Evolutionary conservation across 2,113 vertebrate species (phyloP).

Genomic region (Oryzias curvinotus): DNA sequence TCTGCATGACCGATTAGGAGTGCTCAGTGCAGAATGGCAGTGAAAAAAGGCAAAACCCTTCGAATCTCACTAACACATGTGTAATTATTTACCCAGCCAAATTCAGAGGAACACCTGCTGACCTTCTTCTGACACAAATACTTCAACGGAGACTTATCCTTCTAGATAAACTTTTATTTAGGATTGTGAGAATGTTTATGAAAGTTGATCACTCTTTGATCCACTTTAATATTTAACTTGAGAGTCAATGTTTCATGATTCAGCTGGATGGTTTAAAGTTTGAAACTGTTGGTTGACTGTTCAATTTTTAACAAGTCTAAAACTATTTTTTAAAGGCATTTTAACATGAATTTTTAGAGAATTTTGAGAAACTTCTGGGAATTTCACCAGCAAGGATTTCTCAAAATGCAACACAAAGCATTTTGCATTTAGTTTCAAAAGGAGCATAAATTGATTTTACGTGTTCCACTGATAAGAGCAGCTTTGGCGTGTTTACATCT

Average conservation of each 20-base stretch:
- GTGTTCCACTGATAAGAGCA: no score
- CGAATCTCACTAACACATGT: constrained; percentile 35
- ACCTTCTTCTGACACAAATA: constrained; percentile 22
- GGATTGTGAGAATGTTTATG: no score
- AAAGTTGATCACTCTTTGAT: neutral
- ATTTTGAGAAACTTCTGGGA: no score
- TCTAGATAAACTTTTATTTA: no score
- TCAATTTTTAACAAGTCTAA: neutral
- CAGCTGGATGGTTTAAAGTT: neutral
- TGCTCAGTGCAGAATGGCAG: constrained; percentile 55
- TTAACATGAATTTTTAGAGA: no score
- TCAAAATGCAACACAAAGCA: no score
- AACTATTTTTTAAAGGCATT: neutral
- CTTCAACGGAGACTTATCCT: neutral
- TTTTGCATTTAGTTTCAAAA: no score
- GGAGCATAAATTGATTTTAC: no score
- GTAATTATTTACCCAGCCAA: constrained; percentile 76
- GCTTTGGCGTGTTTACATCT: neutral
- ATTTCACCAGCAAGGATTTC: no score
- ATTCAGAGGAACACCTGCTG: constrained; percentile 10
- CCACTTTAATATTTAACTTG: neutral
- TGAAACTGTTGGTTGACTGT: neutral
- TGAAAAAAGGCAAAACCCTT: constrained; percentile 10
- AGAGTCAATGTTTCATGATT: neutral
- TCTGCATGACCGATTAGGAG: constrained; percentile 31